Evolutionary conservation across 2,113 vertebrate species (phyloP), one percentile per base, ranked within the genome.

Genomic region (Sakesphorus luctuosus): DNA sequence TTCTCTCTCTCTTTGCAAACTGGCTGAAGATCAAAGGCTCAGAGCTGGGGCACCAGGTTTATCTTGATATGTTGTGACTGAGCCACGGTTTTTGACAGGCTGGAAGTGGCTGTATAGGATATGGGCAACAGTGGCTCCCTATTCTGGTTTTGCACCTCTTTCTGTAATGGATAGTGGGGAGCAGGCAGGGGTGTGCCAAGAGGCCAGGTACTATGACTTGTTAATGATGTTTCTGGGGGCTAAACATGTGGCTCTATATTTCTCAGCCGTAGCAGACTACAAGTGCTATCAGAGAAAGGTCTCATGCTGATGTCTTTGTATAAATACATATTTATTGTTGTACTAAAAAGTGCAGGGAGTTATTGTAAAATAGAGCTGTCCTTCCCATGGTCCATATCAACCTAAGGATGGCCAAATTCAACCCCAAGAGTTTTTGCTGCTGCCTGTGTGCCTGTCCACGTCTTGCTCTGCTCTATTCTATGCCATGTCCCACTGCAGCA

Each of bases 401-500:
- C 33, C 33, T 36, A 77, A 89, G 38, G 61, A 44, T 13, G 18
- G n/a, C 47, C 26, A 19, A 77, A 85, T 79, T 47, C 31, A 50
- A 7, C 49, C 21, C 75, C 20, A 35, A 35, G 66, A 17, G 35
- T 25, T 78, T 77, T 59, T 78, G 35, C 84, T 50, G 49, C 90
- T 84, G 69, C 44, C 58, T 43, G 1, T 4, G 0, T 83, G 17
- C 33, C 67, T 31, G 24, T 59, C 63, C 3, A 1, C 25, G 46
- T 38, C 68, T 72, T 5, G 11, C 23, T 58, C 21, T 18, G 25
- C 25, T 69, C 72, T 12, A 4, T 63, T 46, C 53, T 10, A 3
- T 1, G 15, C 80, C 11, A 28, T 3, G 1, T 44, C 63, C 56
- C 2, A 1, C 56, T 38, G 63, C 3, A 18, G 62, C 5, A 3